Evolutionary conservation across 2,888 invertebrate genomes (phyloP), one percentile per base, ranked within the genome.

Genomic region (Mongoloraphidia duomilia): DNA sequence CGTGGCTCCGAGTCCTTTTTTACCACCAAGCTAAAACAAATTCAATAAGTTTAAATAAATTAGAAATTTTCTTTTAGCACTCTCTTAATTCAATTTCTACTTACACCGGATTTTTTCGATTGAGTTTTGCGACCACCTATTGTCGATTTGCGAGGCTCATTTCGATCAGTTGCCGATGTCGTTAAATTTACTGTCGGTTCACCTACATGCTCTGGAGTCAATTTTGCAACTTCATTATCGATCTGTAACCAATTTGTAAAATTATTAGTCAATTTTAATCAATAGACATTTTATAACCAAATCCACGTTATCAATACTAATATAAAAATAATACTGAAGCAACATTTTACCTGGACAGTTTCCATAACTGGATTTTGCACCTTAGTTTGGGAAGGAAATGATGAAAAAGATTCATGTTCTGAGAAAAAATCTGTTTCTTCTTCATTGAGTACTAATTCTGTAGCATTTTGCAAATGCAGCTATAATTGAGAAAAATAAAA

Each of bases 361-460:
- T 26, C 26, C 26, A 6, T 6, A 26, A 26, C 26, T 26, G 26
- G 26, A 26, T 26, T 26, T 26, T 26, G 26, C 26, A 26, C 26
- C 26, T 26, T 26, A 26, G 26, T 26, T 26, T 26, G 26, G 1
- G 26, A 26, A 5, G 26, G 6, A 26, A 26, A 26, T 26, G 52
- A 42, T 33, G 54, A 45, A 51, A 65, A 65, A 53, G 61, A 62
- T 59, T 76, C 80, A 74, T 80, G 84, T 68, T 89, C 86, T 50
- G 84, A 82, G 71, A 95, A 95, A 74, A 95, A 96, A 71, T 96
- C 95, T 56, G 84, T 79, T 70, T 91, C 89, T 61, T 82, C 79
- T 59, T 84, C 84, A 58, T 70, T 71, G 36, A 72, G 72, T 40
- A 64, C 65, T 53, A 73, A 72, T 58, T 82, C 82, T 45, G 66